A percentile compares a stretch with the other conserved stretches of the same genome.
Evolutionary conservation across 37 sponge, comb jelly and placozoan species (phyloP).

Genomic region (Chondrilla cf. caribensis): DNA sequence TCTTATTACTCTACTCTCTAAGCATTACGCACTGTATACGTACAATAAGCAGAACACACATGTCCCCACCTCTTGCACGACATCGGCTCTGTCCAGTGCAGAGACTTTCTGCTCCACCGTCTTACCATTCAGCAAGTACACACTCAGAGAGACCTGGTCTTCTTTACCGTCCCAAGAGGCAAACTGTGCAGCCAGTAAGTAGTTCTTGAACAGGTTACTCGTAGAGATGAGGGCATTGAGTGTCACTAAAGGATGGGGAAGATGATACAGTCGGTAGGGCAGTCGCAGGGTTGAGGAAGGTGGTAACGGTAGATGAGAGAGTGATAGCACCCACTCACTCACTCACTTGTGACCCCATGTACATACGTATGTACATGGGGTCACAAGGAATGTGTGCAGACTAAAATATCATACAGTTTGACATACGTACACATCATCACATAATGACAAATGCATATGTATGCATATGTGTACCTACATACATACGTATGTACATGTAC

Average conservation of each 20-base stretch:
- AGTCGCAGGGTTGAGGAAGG: not conserved
- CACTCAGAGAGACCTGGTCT: not conserved
- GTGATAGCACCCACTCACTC: not conserved
- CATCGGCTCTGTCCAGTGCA: constrained; percentile 15
- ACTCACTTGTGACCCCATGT: too few species aligned
- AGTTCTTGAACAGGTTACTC: constrained; percentile 55
- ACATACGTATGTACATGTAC: too few species aligned
- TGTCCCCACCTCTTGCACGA: not conserved
- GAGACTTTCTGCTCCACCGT: not conserved
- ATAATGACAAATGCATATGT: too few species aligned
- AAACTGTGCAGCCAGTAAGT: constrained; percentile 54
- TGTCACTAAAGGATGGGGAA: not conserved
- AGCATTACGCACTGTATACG: too few species aligned
- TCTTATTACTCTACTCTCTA: too few species aligned
- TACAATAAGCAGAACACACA: not conserved
- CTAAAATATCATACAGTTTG: too few species aligned
- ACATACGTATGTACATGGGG: too few species aligned
- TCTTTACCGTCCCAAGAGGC: constrained; percentile 12
- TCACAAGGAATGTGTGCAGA: too few species aligned
- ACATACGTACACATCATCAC: too few species aligned
- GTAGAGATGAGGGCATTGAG: constrained; percentile 5
- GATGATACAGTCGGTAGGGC: not conserved
- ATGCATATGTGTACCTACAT: too few species aligned
- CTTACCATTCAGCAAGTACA: constrained; percentile 13
- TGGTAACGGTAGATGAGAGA: not conserved